phyloP scores from a whole-genome alignment of 2,888 invertebrate genomes.

The Mayetiola destructor region DNA sequence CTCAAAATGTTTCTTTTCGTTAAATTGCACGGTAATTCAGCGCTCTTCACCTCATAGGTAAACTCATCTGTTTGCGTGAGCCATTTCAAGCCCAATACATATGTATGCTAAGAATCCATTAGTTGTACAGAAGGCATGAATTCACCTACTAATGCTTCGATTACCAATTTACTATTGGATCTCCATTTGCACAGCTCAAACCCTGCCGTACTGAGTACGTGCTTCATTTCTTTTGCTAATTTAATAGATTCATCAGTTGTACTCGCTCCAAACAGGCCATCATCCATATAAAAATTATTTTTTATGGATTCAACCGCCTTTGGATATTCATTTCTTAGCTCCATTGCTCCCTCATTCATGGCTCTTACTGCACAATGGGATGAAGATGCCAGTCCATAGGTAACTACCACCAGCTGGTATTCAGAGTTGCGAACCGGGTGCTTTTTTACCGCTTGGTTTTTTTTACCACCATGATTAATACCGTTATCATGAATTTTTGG shows the following conservation, averaged over 20 bases:
- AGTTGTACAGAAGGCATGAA: no score
- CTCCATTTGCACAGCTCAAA: conserved; percentile 19
- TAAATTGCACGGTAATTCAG: background rate
- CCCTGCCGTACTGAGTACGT: conserved; percentile 14
- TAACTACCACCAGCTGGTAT: conserved; percentile 20
- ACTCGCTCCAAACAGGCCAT: conserved; percentile 19
- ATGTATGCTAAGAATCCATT: background rate
- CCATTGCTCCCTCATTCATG: conserved; percentile 18
- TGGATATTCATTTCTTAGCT: conserved; percentile 16
- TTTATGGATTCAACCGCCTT: conserved; percentile 17
- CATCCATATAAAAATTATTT: conserved; percentile 20
- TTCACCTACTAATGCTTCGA: background rate
- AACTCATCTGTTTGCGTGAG: background rate
- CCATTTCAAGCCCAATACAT: conserved; percentile 7
- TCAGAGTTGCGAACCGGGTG: no score
- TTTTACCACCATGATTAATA: no score
- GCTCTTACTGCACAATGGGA: conserved; percentile 20
- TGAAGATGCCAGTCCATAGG: conserved; percentile 21
- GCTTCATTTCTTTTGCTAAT: conserved; percentile 17
- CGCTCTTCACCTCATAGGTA: background rate
- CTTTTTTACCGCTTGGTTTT: no score
- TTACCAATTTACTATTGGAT: conserved; percentile 15
- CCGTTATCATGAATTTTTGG: no score
- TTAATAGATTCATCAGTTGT: conserved; percentile 15
- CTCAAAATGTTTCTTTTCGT: conserved; percentile 17